Conservation (phyloP, 2,113 vertebrate species). For the Hemiscyllium ocellatum region DNA sequence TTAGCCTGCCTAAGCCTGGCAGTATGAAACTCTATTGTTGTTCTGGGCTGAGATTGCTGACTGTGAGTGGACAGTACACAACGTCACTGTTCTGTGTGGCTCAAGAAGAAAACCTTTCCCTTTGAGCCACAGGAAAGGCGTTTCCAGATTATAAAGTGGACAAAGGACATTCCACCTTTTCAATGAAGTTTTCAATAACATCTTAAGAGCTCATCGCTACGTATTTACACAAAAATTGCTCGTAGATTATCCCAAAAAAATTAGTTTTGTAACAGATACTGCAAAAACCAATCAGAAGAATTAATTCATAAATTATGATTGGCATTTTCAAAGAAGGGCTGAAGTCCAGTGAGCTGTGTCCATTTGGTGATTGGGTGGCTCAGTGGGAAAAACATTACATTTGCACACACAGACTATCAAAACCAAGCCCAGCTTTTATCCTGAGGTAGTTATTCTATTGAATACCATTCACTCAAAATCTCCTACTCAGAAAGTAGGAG, state of each 20-base stretch:
- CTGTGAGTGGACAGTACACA: background rate
- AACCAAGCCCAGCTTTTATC: background rate
- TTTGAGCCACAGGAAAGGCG: background rate
- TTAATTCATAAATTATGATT: conserved; percentile 32
- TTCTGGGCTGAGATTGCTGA: too few relatives aligned
- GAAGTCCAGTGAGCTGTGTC: background rate
- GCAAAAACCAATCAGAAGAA: background rate
- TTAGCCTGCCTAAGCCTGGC: background rate
- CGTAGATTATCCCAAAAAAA: background rate
- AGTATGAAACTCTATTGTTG: background rate
- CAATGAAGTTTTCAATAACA: background rate
- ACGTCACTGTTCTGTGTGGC: background rate
- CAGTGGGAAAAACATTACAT: background rate
- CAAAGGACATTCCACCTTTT: background rate
- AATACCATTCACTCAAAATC: background rate
- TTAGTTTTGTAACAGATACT: background rate
- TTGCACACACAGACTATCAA: background rate
- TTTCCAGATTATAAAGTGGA: background rate
- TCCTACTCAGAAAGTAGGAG: background rate
- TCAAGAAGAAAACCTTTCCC: background rate
- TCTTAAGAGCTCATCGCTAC: background rate
- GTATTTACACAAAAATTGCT: background rate
- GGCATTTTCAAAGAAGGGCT: background rate
- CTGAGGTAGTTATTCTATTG: background rate
- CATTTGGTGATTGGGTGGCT: background rate